Conservation (phyloP, 2,888 invertebrate species). For the Byasa hedistus region DNA sequence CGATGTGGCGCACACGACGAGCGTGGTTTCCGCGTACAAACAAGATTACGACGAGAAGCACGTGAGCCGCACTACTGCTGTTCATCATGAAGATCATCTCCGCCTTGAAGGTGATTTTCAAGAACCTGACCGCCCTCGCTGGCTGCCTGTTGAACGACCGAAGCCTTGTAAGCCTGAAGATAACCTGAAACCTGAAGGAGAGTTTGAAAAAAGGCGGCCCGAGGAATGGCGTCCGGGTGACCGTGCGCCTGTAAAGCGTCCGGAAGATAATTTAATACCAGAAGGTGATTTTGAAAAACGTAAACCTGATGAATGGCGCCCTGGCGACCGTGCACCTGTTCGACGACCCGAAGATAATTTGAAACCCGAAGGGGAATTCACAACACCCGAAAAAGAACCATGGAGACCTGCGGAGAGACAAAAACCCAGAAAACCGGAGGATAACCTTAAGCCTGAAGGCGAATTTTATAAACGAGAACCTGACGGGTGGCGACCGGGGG, state of each 20-base stretch:
- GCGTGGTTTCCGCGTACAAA: constrained; percentile 81
- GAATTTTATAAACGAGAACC: constrained; percentile 62
- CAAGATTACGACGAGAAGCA: constrained; percentile 84
- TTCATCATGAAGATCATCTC: constrained; percentile 85
- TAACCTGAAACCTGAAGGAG: constrained; percentile 79
- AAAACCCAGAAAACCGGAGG: constrained; percentile 66
- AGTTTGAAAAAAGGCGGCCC: constrained; percentile 63
- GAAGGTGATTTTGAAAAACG: constrained; percentile 54
- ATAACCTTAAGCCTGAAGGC: constrained; percentile 77
- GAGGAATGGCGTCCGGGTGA: constrained; percentile 67
- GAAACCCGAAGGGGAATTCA: constrained; percentile 74
- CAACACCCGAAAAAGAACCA: constrained; percentile 62
- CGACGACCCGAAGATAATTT: constrained; percentile 75
- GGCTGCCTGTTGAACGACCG: constrained; percentile 67
- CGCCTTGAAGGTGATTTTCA: constrained; percentile 85
- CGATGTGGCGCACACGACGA: constrained; percentile 78
- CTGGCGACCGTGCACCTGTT: constrained; percentile 57
- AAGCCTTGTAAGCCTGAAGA: constrained; percentile 66
- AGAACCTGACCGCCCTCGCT: constrained; percentile 67
- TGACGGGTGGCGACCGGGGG: constrained; percentile 56
- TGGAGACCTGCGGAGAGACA: constrained; percentile 62
- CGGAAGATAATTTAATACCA: constrained; percentile 74
- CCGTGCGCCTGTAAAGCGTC: constrained; percentile 54
- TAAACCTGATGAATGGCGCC: constrained; percentile 55
- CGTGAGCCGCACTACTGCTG: constrained; percentile 79